Evolutionary conservation across 2,888 invertebrate species (phyloP), one percentile per base, ranked within the genome.

Genomic region (Philaethria dido): DNA sequence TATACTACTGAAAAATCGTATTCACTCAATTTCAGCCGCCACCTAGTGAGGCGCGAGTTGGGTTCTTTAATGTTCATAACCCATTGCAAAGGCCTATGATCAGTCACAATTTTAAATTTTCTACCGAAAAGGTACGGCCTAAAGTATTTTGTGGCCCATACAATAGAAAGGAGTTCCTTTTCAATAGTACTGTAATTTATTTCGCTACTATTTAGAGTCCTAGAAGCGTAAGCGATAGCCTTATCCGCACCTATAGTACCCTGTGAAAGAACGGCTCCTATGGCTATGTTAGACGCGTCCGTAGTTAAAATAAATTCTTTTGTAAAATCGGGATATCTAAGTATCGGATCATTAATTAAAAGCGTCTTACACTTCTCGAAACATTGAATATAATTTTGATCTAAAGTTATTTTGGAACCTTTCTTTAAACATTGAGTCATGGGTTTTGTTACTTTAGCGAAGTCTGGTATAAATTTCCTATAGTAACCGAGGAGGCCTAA

Each of bases 111-210:
- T 44, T 44, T 59, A 9, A 59, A 44, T 22, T 44, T 44, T 25
- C 44, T 9, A 11, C 44, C 47, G 47, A 25, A 25, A 14, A 48
- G 5, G 3, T 48, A 14, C 4, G n/a, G 9, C 16, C n/a, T n/a
- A n/a, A n/a, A n/a, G n/a, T n/a, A n/a, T n/a, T n/a, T n/a, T n/a
- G n/a, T n/a, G n/a, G n/a, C 75, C 78, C 78, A 83, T 3, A 82
- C 75, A 13, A 83, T 80, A 0, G 80, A 79, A 8, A 79, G 66
- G 1, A 82, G 66, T 71, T 85, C 84, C 54, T 80, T 81, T 69
- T 84, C 83, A 0, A 80, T 77, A 0, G 73, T 72, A 0, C 72
- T 72, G 36, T 74, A 75, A 13, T 72, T 69, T 0, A 66, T 13
- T 69, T 77, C 75, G 0, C 69, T 72, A 13, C 66, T 65, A 18